Conservation (phyloP, 2,797 vertebrate genomes). For the Tauraco hartlaubi region DNA sequence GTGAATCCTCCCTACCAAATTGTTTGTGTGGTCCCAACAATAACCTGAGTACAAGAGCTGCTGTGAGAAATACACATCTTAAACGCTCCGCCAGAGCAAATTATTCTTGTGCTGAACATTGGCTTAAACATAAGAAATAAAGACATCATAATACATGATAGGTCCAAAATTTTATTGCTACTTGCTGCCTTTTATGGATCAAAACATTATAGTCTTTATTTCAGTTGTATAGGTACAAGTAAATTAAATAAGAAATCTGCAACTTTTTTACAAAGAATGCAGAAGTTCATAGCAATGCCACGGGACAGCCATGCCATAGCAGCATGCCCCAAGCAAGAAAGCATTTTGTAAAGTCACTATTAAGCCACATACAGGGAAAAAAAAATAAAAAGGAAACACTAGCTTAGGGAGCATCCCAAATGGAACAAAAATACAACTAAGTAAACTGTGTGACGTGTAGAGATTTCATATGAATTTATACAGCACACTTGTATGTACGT, state of each 20-base stretch:
- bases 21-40: background rate
- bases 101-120: background rate
- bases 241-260: background rate
- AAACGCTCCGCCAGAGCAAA: background rate
- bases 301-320: background rate
- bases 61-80: background rate
- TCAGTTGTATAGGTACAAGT: rapidly evolving
- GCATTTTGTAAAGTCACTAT: background rate
- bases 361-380: background rate
- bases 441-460: background rate
- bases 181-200: background rate
- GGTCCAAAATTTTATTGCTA: background rate
- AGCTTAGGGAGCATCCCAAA: background rate
- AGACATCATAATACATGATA: background rate
- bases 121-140: background rate
- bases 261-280: background rate
- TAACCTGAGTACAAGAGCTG: background rate
- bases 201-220: background rate
- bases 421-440: background rate
- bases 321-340: background rate
- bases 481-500: background rate
- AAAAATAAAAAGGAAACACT: background rate
- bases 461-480: background rate
- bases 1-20: background rate
- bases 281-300: background rate